Conservation (phyloP, 1,140 invertebrate genomes). For the Pogonomyrmex californicus region DNA sequence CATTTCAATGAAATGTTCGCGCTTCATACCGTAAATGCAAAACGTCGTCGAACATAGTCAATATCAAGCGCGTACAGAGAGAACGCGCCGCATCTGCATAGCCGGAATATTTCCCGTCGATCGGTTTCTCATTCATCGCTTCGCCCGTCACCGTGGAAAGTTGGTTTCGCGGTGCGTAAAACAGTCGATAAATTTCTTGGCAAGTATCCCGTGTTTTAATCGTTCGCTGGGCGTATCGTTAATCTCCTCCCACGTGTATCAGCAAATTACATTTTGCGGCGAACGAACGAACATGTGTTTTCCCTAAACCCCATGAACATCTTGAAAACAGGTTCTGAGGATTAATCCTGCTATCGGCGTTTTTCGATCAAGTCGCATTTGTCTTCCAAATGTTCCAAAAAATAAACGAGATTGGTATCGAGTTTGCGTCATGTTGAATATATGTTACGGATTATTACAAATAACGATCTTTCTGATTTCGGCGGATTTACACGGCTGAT, state of each 20-base stretch:
- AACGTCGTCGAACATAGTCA: conserved; percentile 37
- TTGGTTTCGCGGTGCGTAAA: background rate
- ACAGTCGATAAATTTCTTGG: conserved; percentile 33
- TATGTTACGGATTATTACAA: background rate
- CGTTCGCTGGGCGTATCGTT: background rate
- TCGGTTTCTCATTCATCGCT: conserved; percentile 58
- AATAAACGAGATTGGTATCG: background rate
- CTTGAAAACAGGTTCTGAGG: background rate
- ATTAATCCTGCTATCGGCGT: background rate
- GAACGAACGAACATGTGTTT: background rate
- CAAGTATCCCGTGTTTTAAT: conserved; percentile 10
- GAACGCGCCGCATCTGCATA: conserved; percentile 38
- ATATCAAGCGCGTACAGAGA: conserved; percentile 4
- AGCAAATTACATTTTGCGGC: background rate
- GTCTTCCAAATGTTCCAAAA: too few relatives aligned
- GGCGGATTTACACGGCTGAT: conserved; percentile 27
- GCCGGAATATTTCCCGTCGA: conserved; percentile 55
- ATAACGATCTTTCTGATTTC: background rate
- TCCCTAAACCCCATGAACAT: background rate
- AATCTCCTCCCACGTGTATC: background rate
- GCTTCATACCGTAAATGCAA: conserved; percentile 26
- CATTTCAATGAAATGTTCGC: conserved; percentile 35
- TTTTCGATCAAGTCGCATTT: background rate
- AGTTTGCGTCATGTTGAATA: background rate
- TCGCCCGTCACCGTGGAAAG: conserved; percentile 16